Conservation (phyloP, 2,888 invertebrate species). For the Eudemis profundana region DNA sequence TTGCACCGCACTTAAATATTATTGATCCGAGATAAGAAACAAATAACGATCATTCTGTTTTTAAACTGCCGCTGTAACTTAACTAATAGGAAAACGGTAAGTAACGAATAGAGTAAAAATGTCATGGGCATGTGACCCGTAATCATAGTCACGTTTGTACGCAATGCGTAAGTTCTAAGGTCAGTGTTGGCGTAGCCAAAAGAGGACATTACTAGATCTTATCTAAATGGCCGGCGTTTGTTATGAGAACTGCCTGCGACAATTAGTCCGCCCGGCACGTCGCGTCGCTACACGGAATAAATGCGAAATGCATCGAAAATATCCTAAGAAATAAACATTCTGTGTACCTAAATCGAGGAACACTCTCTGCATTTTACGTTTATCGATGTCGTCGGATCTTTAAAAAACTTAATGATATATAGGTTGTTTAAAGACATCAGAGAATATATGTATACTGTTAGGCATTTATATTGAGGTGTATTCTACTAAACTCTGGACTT, state of each 20-base stretch:
- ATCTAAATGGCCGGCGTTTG: slow-evolving; percentile 39
- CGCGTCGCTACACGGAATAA: slow-evolving; percentile 34
- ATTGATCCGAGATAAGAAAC: no score
- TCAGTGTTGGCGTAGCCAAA: slow-evolving; percentile 22
- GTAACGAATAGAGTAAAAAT: slow-evolving; percentile 29
- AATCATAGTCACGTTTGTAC: slow-evolving; percentile 39
- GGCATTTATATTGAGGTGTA: no score
- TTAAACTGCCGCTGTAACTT: neutral
- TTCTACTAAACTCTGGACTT: no score
- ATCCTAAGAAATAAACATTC: neutral
- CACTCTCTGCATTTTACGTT: no score
- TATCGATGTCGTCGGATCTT: no score
- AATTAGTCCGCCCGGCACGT: slow-evolving; percentile 15
- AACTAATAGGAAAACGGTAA: slow-evolving; percentile 6
- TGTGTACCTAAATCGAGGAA: neutral
- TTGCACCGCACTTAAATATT: no score
- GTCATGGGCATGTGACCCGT: slow-evolving; percentile 37
- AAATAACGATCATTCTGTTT: neutral
- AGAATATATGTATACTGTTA: no score
- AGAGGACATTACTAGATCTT: slow-evolving; percentile 40
- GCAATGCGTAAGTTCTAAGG: slow-evolving; percentile 27
- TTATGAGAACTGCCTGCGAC: slow-evolving; percentile 29
- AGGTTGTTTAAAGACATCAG: no score
- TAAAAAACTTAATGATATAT: no score
- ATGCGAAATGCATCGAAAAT: slow-evolving; percentile 27